Percentiles rank a stretch among this genome's conserved stretches.
phyloP scores from a whole-genome alignment of 2,113 vertebrate species.

The Halichoerus grypus region DNA sequence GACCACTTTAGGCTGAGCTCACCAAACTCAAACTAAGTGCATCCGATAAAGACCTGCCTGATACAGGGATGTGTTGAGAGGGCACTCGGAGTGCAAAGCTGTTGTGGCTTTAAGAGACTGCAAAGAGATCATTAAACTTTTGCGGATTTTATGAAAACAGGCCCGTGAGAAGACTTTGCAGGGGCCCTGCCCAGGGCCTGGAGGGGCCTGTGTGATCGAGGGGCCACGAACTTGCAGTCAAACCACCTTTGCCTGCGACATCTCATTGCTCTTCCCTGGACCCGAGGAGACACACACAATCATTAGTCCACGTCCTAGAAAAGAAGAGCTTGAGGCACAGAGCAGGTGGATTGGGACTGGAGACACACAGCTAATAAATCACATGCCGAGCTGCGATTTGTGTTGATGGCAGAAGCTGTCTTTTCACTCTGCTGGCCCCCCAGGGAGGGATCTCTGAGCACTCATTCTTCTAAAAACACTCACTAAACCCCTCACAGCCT shows the following conservation, averaged over 20 bases:
- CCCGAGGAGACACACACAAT: not conserved
- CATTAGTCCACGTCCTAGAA: too few relatives aligned
- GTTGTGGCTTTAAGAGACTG: not conserved
- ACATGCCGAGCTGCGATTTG: not conserved
- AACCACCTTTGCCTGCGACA: accelerated
- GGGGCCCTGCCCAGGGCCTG: not conserved
- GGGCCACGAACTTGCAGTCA: not conserved
- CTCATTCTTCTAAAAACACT: not conserved
- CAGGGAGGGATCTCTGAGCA: not conserved
- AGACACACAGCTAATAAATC: not conserved
- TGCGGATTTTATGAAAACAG: not conserved
- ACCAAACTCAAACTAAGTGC: not conserved
- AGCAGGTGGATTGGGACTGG: too few relatives aligned
- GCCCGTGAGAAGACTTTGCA: accelerated
- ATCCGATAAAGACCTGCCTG: accelerated
- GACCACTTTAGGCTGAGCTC: not conserved
- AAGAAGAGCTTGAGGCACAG: not conserved
- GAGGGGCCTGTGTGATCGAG: accelerated
- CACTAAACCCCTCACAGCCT: not conserved
- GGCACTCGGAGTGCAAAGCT: not conserved
- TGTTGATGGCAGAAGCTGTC: not conserved
- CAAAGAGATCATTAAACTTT: not conserved
- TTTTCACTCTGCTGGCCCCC: not conserved
- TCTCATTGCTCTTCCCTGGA: accelerated
- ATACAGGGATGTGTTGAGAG: accelerated